Evolutionary conservation across 2,888 invertebrate genomes (phyloP), one percentile per base, ranked within the genome.

Genomic region (Tromatobia lineatoria): DNA sequence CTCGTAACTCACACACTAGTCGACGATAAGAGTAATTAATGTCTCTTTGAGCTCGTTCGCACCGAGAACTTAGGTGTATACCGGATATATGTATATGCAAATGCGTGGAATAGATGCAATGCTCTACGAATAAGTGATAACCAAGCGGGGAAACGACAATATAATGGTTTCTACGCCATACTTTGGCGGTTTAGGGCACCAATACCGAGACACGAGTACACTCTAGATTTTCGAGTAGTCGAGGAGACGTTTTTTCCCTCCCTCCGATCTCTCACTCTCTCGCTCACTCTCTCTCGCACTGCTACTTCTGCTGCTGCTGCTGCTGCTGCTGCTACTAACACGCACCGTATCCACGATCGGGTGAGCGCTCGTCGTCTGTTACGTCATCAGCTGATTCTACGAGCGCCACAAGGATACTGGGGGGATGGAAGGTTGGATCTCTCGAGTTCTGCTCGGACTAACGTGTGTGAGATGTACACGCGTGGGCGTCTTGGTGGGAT

Each of bases 351-450:
- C 15, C 66, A 59, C 57, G 69, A 78, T 29, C 61, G 74, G 59
- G 73, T 82, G 82, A 87, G 82, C 88, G 89, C 87, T 89, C 88
- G 88, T 90, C 89, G 88, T 82, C 87, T 90, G 89, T 92, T 92
- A 92, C 92, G 92, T 92, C 92, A 92, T 91, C 92, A 91, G 92
- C 92, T 91, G 92, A 92, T 92, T 88, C 88, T 85, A 83, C 54
- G 71, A 71, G 75, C 64, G 67, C 77, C 57, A 29, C 67, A 67
- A 69, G 67, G 67, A 67, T 77, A 69, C 29, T 13, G 70, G n/a
- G 75, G 66, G 66, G 61, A 52, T 57, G 47, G 61, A 69, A 54
- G 50, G 57, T 42, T 57, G 66, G 34, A 50, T 25, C 29, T 66
- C 67, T n/a, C n/a, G n/a, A n/a, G n/a, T n/a, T n/a, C n/a, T n/a